Evolutionary conservation across 2,888 invertebrate genomes (phyloP), one percentile per base, ranked within the genome.

Genomic region (Tethea ocularis): DNA sequence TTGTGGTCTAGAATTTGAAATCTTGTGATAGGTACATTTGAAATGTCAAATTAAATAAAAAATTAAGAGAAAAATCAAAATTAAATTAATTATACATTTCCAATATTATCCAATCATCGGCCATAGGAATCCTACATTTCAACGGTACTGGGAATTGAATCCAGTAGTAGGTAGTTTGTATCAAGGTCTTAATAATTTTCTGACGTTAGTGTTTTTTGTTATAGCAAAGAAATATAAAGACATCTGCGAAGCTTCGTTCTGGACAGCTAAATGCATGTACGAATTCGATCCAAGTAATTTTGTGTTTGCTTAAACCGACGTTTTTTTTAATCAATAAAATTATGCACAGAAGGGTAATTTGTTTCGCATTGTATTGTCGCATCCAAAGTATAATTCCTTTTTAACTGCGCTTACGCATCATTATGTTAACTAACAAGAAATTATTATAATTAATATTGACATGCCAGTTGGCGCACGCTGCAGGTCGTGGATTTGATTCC

Each of bases 201-300:
- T n/a, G 6, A 23, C 52, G 7, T 33, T 52, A 29, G 11, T n/a
- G 5, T 36, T 41, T 56, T 60, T 1, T 46, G 46, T 86, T 84
- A 59, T 80, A 86, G 86, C 77, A 0, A 80, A 82, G 57, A 75
- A 80, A 17, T 81, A 83, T 61, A 78, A 83, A 61, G 83, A 86
- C 52, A 69, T 83, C 33, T 83, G 81, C 26, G 80, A 86, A 67
- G 82, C 78, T 11, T 72, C 84, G 0, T 87, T 72, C 61, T 86
- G 77, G 76, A 80, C 84, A 11, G 83, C 84, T 0, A 87, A 84
- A 57, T 87, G 87, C 54, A 68, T 81, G 23, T 82, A 85, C 57
- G 84, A 87, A 0, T 73, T 67, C 11, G 78, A 83, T 58, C 81
- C 86, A 0, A 60, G 60, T 0, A 81, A 77, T 62, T 87, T 84